phyloP scores from a whole-genome alignment of 2,888 invertebrate genomes.

The Zaprionus lineosus region DNA sequence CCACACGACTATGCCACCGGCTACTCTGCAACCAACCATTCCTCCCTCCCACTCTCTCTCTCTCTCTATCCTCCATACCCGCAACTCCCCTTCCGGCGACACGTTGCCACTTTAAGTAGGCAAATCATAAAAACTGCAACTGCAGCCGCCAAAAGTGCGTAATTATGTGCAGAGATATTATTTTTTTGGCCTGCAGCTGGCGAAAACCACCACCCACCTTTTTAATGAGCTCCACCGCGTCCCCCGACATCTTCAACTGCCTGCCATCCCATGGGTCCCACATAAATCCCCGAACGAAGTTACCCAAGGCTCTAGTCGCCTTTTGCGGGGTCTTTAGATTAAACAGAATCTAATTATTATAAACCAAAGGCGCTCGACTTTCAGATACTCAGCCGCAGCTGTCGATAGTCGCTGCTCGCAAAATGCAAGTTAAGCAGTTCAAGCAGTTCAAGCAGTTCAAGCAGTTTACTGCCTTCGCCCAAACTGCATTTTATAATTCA shows the following conservation, averaged over 20 bases:
- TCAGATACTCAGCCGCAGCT: too few species aligned
- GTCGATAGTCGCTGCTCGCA: too few species aligned
- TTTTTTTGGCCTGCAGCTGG: conserved; percentile 49
- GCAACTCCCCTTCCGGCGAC: conserved; percentile 45
- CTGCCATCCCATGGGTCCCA: background rate
- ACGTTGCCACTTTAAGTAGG: conserved; percentile 74
- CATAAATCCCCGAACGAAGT: conserved; percentile 7
- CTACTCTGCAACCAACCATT: background rate
- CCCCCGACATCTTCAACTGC: too few species aligned
- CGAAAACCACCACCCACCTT: conserved; percentile 43
- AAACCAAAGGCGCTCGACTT: too few species aligned
- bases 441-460: too few species aligned
- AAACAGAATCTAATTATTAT: conserved; percentile 63
- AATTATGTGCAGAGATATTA: conserved; percentile 60
- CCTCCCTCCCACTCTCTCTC: conserved; percentile 2
- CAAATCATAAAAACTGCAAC: conserved; percentile 66
- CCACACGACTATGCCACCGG: background rate
- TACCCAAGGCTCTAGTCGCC: conserved; percentile 16
- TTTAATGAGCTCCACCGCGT: conserved; percentile 38
- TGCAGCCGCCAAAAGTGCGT: conserved; percentile 54
- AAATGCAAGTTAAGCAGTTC: too few species aligned
- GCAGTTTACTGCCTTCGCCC: too few species aligned
- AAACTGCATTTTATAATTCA: too few species aligned
- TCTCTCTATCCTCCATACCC: too few species aligned
- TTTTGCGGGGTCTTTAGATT: conserved; percentile 41